Evolutionary conservation across 2,113 vertebrate genomes (phyloP).

Genomic region (Theristicus caerulescens): DNA sequence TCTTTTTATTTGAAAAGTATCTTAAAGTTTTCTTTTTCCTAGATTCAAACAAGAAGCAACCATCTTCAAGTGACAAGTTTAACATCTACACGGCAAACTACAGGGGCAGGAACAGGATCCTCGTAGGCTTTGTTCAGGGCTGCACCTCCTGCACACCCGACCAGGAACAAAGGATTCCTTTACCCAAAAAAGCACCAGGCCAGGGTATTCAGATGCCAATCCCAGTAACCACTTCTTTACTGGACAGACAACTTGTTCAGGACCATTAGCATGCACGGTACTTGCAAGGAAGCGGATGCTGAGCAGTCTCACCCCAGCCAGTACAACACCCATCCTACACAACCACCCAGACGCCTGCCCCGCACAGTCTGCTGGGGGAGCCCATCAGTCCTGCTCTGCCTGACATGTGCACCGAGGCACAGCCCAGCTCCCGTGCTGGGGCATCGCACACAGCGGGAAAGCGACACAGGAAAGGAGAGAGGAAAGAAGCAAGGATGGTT

Average conservation of each 20-base stretch:
- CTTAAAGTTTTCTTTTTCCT: not conserved
- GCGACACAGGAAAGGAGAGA: not conserved
- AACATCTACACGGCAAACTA: not conserved
- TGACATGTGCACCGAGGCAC: accelerated
- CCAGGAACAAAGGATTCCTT: not conserved
- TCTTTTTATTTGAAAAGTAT: not conserved
- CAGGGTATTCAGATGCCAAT: not conserved
- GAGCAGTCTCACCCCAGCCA: not conserved
- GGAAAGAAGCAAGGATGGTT: not conserved
- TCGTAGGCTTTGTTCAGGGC: not conserved
- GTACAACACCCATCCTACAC: not conserved
- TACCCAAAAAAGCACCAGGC: not conserved
- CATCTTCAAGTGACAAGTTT: not conserved
- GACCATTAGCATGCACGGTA: accelerated
- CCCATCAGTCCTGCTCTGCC: not conserved
- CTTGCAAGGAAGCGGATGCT: not conserved
- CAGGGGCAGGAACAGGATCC: not conserved
- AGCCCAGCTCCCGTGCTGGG: accelerated
- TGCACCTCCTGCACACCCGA: not conserved
- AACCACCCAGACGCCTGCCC: accelerated
- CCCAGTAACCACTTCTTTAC: not conserved
- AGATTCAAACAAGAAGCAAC: not conserved
- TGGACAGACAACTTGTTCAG: not conserved
- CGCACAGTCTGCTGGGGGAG: accelerated
- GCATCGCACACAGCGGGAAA: accelerated